Evolutionary conservation across 2,797 vertebrate species (phyloP), one percentile per base, ranked within the genome.

Genomic region (Pagetopsis macropterus): DNA sequence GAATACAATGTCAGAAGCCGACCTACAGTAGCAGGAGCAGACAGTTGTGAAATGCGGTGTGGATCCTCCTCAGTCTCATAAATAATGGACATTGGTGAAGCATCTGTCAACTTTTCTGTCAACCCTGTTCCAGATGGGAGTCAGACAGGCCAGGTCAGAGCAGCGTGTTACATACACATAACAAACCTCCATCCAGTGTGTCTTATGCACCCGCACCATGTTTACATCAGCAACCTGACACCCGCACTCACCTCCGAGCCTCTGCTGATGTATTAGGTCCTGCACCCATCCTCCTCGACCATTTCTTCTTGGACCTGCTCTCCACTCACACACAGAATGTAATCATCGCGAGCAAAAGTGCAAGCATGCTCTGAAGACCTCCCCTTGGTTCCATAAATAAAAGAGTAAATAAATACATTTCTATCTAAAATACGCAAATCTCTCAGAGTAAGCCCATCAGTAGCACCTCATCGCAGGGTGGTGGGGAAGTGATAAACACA

Each of bases 61-160:
- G 83, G 82, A 84, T 84, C 85, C 86, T 87, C 72, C 84, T 84
- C 82, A 13, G 75, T 75, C 90, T 92, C 90, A 93, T 92, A 92
- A 92, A 93, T 92, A 93, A 93, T 92, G 90, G 89, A 92, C 85
- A 59, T 65, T 12, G 81, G 82, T 54, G 84, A 87, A 89, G 86
- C 90, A 91, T 89, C 91, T 84, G 90, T 91, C 91, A 91, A 91
- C 84, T 85, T 79, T 80, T 87, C 88, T 90, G 90, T 90, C 89
- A 91, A 79, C 86, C 72, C 60, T 63, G 82, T 81, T 91, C 89
- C 89, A 90, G 83, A 89, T 82, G 85, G 87, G 70, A 89, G 87
- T 87, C 84, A 88, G 87, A 84, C 89, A 76, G 90, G 86, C 85
- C 82, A 45, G 76, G 70, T 64, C 72, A 27, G 84, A 84, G 81